Base-by-base conservation (phyloP, 2,888 invertebrate genomes). In the Ferdinandea cuprea region DNA sequence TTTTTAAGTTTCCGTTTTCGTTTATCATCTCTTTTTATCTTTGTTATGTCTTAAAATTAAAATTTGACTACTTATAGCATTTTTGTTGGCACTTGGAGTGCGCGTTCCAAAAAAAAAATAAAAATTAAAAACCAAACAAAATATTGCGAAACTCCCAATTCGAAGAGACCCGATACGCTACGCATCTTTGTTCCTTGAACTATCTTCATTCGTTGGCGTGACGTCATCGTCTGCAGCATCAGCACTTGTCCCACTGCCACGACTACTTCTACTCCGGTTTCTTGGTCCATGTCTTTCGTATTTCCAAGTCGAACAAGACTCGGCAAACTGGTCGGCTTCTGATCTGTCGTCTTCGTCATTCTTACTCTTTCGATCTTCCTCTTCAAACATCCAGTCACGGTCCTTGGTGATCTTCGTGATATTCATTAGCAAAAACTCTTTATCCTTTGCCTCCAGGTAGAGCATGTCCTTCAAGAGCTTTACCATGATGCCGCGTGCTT, bases 401-500 rank as follows among this genome's bases (percentile, higher is more conserved):
- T 93, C 93, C 78, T 93, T 92, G 30, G 93, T 92, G 11, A 94
- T 92, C 86, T 92, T 92, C 11, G 92, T 90, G 85, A 95, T 94
- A 88, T 93, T 93, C 52, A 92, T 90, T 21, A 95, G 91, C 71
- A 95, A 91, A 91, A 94, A 95, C 87, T 95, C 94, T 89, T 95
- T 95, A 87, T 95, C 95, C 87, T 93, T 93, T 0, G 94, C 93
- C 87, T 94, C 94, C 86, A 94, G 91, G 50, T 93, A 89, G 85
- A 95, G 90, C 94, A 95, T 94, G 68, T 93, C 92, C 0, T 94
- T 92, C 79, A 95, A 91, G 66, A 94, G 91, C 52, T 89, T 89
- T 69, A 94, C 94, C 92, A 93, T 93, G 58, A 92, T 91, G 59
- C 91, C 92, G 87, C 94, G 93, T 1, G 94, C 94, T 0, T 90